phyloP scores from a whole-genome alignment of 2,797 vertebrate species.

The Bradypodion ventrale region DNA sequence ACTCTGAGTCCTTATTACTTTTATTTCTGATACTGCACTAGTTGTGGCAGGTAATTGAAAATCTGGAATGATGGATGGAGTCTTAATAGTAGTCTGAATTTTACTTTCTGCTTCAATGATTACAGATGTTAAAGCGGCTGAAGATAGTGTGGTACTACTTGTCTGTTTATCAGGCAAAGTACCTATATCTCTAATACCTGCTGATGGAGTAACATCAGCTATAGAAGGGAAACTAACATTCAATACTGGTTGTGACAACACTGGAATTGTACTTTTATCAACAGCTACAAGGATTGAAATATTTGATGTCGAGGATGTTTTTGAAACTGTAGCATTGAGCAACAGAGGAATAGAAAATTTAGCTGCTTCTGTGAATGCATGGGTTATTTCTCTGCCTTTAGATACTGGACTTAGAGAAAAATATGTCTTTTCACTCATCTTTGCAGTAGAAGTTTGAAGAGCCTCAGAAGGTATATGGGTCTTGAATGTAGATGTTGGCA shows the following conservation, averaged over 20 bases:
- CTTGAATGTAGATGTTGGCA: conserved; percentile 54
- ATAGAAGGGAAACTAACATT: conserved; percentile 50
- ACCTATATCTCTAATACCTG: conserved; percentile 22
- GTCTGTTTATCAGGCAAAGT: not conserved
- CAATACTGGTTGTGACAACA: conserved; percentile 37
- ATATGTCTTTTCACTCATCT: not conserved
- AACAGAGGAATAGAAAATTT: conserved; percentile 22
- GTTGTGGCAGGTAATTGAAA: conserved; percentile 50
- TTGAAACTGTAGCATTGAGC: conserved; percentile 27
- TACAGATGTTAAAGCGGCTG: conserved; percentile 5
- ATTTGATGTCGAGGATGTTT: not conserved
- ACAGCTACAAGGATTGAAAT: conserved; percentile 43
- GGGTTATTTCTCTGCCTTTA: conserved; percentile 18
- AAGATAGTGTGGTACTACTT: conserved; percentile 21
- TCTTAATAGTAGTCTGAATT: conserved; percentile 24
- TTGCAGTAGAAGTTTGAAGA: conserved; percentile 27
- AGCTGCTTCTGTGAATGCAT: conserved; percentile 21
- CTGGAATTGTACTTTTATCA: conserved; percentile 30
- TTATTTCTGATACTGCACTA: conserved; percentile 42
- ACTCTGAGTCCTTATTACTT: conserved; percentile 17
- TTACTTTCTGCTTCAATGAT: conserved; percentile 39
- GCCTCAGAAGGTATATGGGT: conserved; percentile 41
- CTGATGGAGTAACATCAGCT: conserved; percentile 57
- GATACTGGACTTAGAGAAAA: not conserved
- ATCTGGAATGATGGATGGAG: not conserved